Percentiles rank a stretch among this genome's conserved stretches.
Conservation (phyloP, 2,888 invertebrate species). For the Pterostichus madidus region DNA sequence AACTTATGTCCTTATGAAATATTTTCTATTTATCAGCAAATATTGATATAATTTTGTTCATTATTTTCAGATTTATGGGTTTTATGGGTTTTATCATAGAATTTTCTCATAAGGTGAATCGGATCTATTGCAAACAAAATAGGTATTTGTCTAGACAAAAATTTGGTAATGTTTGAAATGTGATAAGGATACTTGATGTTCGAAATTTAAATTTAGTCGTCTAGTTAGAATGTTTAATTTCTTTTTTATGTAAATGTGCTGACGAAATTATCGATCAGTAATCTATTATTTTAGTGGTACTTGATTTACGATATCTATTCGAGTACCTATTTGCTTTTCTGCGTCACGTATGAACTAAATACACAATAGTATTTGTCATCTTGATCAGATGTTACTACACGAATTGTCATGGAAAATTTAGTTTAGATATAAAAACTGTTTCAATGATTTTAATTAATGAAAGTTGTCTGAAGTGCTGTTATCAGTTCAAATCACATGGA, state of each 20-base stretch:
- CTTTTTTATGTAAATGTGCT: conserved; percentile 33
- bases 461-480: too few species aligned
- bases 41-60: background rate
- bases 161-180: conserved; percentile 19
- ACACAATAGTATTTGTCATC: conserved; percentile 1
- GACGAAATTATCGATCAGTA: conserved; percentile 21
- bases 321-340: background rate
- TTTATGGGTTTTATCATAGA: too few species aligned
- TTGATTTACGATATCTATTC: conserved; percentile 24
- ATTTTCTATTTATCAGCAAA: too few species aligned
- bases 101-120: background rate
- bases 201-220: conserved; percentile 1
- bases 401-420: too few species aligned
- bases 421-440: too few species aligned
- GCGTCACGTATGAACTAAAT: conserved; percentile 1
- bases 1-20: too few species aligned
- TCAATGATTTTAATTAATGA: too few species aligned
- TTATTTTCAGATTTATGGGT: too few species aligned
- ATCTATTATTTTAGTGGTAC: conserved; percentile 7
- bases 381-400: too few species aligned
- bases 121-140: background rate
- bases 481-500: too few species aligned
- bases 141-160: conserved; percentile 1
- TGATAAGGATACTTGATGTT: conserved; percentile 36
- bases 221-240: conserved; percentile 31